A percentile compares a stretch with the other conserved stretches of the same genome.
phyloP scores from a whole-genome alignment of 2,797 vertebrate species.

The Rachycentron canadum region DNA sequence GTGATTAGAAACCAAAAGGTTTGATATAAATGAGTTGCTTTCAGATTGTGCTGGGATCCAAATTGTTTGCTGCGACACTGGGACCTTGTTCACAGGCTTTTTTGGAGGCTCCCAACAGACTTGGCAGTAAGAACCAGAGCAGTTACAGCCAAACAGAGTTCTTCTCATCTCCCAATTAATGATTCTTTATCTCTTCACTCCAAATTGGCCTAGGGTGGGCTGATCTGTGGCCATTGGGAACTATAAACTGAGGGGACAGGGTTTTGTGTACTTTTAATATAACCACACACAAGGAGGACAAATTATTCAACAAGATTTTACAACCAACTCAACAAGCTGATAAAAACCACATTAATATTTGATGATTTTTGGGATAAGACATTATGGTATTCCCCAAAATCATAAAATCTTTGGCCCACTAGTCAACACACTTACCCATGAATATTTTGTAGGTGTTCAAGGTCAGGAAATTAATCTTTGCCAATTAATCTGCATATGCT shows the following conservation, averaged over 20 bases:
- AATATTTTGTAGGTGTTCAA: slow-evolving; percentile 4
- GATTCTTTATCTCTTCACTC: slow-evolving; percentile 39
- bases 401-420: not conserved
- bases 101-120: slow-evolving; percentile 41
- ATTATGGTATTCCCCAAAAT: slow-evolving; percentile 1
- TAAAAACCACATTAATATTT: slow-evolving; percentile 15
- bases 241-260: slow-evolving; percentile 21
- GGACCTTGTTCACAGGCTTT: slow-evolving; percentile 45
- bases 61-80: slow-evolving; percentile 31
- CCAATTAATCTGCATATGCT: not conserved
- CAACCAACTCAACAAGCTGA: too few relatives aligned
- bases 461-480: not conserved
- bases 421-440: not conserved
- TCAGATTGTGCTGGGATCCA: slow-evolving; percentile 15
- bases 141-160: slow-evolving; percentile 31
- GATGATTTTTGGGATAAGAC: too few relatives aligned
- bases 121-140: slow-evolving; percentile 13
- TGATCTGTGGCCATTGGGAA: slow-evolving; percentile 30
- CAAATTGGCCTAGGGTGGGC: slow-evolving; percentile 24
- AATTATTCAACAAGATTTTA: slow-evolving; percentile 1
- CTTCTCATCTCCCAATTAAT: slow-evolving; percentile 55
- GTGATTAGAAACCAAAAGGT: slow-evolving; percentile 1
- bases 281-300: slow-evolving; percentile 8
- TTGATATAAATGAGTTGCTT: slow-evolving; percentile 12
- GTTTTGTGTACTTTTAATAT: slow-evolving; percentile 27